These are phyloP conservation scores for Caenorhabditis inopinata DNA, from an alignment of 1,140 invertebrate genomes.

Conservation along the genomic window DNA sequence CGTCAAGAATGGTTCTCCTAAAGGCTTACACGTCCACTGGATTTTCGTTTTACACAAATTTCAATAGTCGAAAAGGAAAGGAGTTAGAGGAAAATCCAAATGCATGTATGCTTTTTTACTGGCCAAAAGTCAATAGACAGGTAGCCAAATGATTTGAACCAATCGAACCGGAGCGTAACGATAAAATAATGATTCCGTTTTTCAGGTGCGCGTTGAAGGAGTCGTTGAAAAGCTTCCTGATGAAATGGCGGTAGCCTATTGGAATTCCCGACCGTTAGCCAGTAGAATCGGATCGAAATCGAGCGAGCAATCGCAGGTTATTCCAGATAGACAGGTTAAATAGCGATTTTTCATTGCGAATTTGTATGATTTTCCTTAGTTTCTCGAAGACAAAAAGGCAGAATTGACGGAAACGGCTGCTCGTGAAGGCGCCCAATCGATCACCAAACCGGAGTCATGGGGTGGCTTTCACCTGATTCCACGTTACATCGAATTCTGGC, in stretches of 20 bases:
- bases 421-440: conserved; percentile 68
- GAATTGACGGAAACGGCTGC: conserved; percentile 61
- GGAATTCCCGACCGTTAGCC: conserved; percentile 76
- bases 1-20: conserved; percentile 70
- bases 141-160: conserved; percentile 21
- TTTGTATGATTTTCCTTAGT: conserved; percentile 52
- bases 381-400: conserved; percentile 57
- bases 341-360: neutral
- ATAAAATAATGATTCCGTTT: too few relatives aligned
- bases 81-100: conserved; percentile 77
- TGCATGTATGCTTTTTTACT: conserved; percentile 84
- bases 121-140: conserved; percentile 78
- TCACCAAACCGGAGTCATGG: conserved; percentile 76
- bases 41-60: conserved; percentile 69
- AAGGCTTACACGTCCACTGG: conserved; percentile 70
- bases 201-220: conserved; percentile 83
- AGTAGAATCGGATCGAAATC: conserved; percentile 83
- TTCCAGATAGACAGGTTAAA: conserved; percentile 74
- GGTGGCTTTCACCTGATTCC: conserved; percentile 84
- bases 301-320: conserved; percentile 80
- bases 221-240: conserved; percentile 75
- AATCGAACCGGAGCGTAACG: too few relatives aligned
- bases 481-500: conserved; percentile 86
- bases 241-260: conserved; percentile 80
- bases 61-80: conserved; percentile 67